Evolutionary conservation across 2,797 vertebrate species (phyloP).

Genomic region (Scolopax rusticola): DNA sequence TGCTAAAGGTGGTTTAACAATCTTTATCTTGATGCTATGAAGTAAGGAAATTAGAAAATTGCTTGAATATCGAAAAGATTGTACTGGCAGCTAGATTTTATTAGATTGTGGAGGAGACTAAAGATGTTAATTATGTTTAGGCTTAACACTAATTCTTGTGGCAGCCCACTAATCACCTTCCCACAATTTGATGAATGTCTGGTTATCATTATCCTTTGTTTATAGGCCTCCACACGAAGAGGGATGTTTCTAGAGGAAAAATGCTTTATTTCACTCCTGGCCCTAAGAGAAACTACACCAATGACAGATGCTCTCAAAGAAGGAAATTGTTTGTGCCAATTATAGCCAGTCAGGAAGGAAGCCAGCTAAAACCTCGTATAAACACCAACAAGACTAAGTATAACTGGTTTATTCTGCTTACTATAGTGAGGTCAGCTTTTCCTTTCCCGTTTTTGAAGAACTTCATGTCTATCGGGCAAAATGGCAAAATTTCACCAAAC

Average conservation of each 20-base stretch:
- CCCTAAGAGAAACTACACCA: slow-evolving; percentile 22
- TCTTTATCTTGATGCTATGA: not conserved
- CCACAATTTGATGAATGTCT: slow-evolving; percentile 5
- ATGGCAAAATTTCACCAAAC: not conserved
- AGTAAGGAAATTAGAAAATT: slow-evolving; percentile 16
- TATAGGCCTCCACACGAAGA: slow-evolving; percentile 16
- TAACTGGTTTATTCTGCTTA: slow-evolving; percentile 69
- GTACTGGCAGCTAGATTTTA: slow-evolving; percentile 17
- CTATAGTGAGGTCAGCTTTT: slow-evolving; percentile 52
- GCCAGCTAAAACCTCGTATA: slow-evolving; percentile 64
- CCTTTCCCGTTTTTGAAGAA: slow-evolving; percentile 20
- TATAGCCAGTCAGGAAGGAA: slow-evolving; percentile 63
- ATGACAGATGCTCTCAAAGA: slow-evolving; percentile 34
- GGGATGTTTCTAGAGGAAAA: not conserved
- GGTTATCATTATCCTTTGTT: slow-evolving; percentile 48
- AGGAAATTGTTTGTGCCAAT: slow-evolving; percentile 61
- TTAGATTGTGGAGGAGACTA: slow-evolving; percentile 20
- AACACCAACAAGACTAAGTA: slow-evolving; percentile 55
- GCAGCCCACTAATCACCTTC: slow-evolving; percentile 40
- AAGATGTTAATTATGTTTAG: slow-evolving; percentile 24
- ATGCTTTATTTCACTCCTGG: slow-evolving; percentile 46
- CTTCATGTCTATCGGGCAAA: not conserved
- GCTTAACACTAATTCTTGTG: slow-evolving; percentile 39
- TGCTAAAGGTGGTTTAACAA: not conserved
- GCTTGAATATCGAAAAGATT: not conserved